These are phyloP conservation scores for Tipula helvola DNA, from an alignment of 2,888 invertebrate genomes.

Conservation along the genomic window DNA sequence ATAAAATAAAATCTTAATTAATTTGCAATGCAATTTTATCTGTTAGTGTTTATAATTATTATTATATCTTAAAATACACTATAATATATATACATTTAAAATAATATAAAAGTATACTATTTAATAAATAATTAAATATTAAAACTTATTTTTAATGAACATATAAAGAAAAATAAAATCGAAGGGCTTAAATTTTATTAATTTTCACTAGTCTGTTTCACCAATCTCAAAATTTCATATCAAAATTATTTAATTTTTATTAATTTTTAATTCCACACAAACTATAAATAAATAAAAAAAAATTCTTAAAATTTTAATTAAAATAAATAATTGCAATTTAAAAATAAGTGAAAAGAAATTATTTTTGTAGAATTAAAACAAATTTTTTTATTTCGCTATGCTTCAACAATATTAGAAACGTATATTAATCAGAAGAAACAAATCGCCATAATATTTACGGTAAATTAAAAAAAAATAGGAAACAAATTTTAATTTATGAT, in stretches of 20 bases:
- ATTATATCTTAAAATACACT: not conserved
- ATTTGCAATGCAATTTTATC: not conserved
- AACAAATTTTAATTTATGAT: not conserved
- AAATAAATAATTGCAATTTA: not conserved
- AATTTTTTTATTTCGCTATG: not conserved
- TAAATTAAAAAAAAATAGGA: not conserved
- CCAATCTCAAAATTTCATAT: not conserved
- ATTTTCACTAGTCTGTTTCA: not conserved
- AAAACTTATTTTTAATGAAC: not conserved
- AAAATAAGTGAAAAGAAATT: not conserved
- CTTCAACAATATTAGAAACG: not conserved
- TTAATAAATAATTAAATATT: not conserved
- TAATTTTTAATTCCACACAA: not conserved
- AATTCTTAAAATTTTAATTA: not conserved
- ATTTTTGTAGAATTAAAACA: not conserved
- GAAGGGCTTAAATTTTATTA: not conserved
- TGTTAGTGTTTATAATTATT: not conserved
- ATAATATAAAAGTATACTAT: constrained; percentile 4
- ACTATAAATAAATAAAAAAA: not conserved
- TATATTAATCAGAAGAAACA: not conserved
- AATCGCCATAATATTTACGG: not conserved
- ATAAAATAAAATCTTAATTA: not conserved
- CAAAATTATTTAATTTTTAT: not conserved
- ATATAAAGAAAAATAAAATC: not conserved
- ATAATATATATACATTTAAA: not conserved